Conservation (phyloP, 2,113 vertebrate species). For the Hypocryptadius cinnamomeus region DNA sequence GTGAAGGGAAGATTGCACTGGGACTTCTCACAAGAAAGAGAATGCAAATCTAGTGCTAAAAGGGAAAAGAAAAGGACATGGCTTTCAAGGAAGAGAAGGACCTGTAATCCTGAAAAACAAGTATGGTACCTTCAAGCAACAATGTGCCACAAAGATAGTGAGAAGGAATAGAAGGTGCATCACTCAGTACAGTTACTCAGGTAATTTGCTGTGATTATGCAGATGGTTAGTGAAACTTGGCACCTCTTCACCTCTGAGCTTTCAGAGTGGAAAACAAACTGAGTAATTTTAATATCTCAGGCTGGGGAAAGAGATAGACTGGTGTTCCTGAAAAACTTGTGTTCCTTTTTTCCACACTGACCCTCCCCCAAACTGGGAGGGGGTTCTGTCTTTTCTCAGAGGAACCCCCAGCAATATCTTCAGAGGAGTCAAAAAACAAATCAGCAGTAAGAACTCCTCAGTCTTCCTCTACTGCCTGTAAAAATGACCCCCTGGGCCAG, state of each 20-base stretch:
- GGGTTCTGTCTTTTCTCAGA: background rate
- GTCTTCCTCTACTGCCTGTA: background rate
- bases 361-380: background rate
- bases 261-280: constrained; percentile 9
- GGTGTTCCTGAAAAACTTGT: background rate
- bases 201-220: constrained; percentile 17
- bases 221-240: constrained; percentile 4
- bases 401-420: background rate
- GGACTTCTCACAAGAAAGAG: background rate
- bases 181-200: constrained; percentile 6
- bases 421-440: background rate
- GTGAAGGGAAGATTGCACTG: background rate
- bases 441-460: background rate
- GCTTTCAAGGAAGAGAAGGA: constrained; percentile 25
- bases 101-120: background rate
- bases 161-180: background rate
- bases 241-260: background rate
- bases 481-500: background rate
- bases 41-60: background rate
- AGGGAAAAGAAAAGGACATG: background rate
- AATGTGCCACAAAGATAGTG: background rate
- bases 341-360: background rate
- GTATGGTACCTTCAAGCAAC: background rate
- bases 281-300: background rate
- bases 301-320: background rate